phyloP scores from a whole-genome alignment of 2,888 invertebrate species.

The Rhodophaea formosa region DNA sequence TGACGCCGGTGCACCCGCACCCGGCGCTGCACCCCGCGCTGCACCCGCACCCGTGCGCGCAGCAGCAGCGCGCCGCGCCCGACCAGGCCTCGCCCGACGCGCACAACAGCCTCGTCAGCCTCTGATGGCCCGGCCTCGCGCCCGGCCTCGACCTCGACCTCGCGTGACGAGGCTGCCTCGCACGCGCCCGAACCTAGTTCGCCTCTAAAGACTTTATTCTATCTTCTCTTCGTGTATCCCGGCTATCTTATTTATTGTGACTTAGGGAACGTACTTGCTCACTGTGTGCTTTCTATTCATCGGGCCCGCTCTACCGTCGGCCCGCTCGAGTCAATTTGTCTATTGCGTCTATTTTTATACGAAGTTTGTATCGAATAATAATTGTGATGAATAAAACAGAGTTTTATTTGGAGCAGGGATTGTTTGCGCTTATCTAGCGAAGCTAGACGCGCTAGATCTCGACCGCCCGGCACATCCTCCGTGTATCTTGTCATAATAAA shows the following conservation, averaged over 20 bases:
- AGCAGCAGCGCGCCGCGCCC: slow-evolving; percentile 87
- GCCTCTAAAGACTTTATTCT: slow-evolving; percentile 34
- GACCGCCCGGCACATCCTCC: slow-evolving; percentile 56
- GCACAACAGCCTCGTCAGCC: slow-evolving; percentile 90
- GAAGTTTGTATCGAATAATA: slow-evolving; percentile 68
- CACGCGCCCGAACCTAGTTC: slow-evolving; percentile 48
- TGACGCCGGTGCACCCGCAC: slow-evolving; percentile 88
- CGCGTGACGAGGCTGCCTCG: slow-evolving; percentile 26
- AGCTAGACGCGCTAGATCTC: slow-evolving; percentile 69
- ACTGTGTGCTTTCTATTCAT: slow-evolving; percentile 71
- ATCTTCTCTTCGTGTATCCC: slow-evolving; percentile 33
- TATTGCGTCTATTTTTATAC: slow-evolving; percentile 60
- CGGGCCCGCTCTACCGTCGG: slow-evolving; percentile 40
- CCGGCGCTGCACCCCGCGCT: too few species aligned
- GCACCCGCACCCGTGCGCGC: slow-evolving; percentile 87
- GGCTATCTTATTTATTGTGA: slow-evolving; percentile 53
- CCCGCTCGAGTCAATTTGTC: slow-evolving; percentile 69
- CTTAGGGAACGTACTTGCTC: slow-evolving; percentile 66
- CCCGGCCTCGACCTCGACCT: slow-evolving; percentile 17
- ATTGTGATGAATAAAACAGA: slow-evolving; percentile 80
- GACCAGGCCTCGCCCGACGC: slow-evolving; percentile 88
- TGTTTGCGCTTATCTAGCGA: slow-evolving; percentile 73
- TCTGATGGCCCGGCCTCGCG: slow-evolving; percentile 77
- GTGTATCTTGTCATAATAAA: slow-evolving; percentile 76
- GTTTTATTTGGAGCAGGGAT: slow-evolving; percentile 78